Evolutionary conservation across 1,140 invertebrate species (phyloP).

Genomic region (Alviniconcha marisindica): DNA sequence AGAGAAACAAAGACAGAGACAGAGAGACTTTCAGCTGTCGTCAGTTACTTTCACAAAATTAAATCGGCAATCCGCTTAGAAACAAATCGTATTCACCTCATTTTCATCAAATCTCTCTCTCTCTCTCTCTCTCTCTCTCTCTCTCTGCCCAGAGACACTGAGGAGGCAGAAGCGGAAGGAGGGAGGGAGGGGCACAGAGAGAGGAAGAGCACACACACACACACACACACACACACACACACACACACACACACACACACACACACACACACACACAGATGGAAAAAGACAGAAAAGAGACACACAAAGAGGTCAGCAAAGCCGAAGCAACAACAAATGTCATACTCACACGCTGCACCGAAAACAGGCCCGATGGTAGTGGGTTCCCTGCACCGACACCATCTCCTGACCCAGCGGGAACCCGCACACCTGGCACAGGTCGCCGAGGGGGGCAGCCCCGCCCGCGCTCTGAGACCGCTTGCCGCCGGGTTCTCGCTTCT

Average conservation of each 20-base stretch:
- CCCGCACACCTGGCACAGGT: constrained; percentile 52
- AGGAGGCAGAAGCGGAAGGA: too few relatives aligned
- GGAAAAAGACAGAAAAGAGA: neutral
- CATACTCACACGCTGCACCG: constrained; percentile 57
- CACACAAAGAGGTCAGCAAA: neutral
- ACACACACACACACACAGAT: neutral
- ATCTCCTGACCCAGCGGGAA: constrained; percentile 51
- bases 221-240: neutral
- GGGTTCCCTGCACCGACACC: constrained; percentile 48
- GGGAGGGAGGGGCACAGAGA: neutral
- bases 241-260: neutral
- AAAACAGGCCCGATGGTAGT: constrained; percentile 53
- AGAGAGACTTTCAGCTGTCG: too few relatives aligned
- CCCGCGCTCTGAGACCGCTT: constrained; percentile 26
- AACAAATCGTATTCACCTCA: too few relatives aligned
- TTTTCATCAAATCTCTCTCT: too few relatives aligned
- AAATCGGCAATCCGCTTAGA: too few relatives aligned
- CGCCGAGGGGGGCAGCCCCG: constrained; percentile 36
- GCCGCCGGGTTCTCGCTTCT: constrained; percentile 34
- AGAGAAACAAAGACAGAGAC: too few relatives aligned
- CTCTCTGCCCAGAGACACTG: too few relatives aligned
- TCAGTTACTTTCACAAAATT: too few relatives aligned
- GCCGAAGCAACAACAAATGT: neutral
- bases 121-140: too few relatives aligned
- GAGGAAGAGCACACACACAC: neutral